A percentile compares a stretch with the other conserved stretches of the same genome.
Conservation (phyloP, 2,888 invertebrate genomes). For the Oligia latruncula region DNA sequence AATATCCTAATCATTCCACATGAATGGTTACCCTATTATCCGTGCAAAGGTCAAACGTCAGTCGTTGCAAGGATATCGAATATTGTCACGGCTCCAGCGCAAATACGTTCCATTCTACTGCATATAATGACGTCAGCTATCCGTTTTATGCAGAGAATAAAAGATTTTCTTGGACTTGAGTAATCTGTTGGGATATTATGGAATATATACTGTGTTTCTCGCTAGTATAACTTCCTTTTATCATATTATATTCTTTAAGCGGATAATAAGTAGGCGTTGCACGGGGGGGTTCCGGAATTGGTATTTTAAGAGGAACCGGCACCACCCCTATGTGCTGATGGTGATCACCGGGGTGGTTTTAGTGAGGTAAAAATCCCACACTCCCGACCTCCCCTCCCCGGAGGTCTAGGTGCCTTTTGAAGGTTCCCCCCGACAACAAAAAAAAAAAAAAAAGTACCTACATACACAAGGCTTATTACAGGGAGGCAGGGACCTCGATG, state of each 20-base stretch:
- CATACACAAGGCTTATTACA: neutral
- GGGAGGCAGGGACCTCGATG: too few species aligned
- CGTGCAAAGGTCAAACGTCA: slow-evolving; percentile 34
- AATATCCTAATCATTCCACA: neutral
- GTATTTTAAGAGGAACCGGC: too few species aligned
- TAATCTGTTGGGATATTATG: neutral
- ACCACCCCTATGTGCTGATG: too few species aligned
- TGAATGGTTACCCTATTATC: slow-evolving; percentile 16
- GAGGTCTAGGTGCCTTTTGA: too few species aligned
- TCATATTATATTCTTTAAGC: neutral
- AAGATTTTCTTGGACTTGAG: neutral
- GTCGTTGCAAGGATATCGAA: slow-evolving; percentile 28
- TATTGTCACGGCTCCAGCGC: slow-evolving; percentile 18
- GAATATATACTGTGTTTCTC: neutral
- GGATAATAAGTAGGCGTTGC: neutral
- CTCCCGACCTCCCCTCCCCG: too few species aligned
- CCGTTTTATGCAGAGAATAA: slow-evolving; percentile 3
- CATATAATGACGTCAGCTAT: slow-evolving; percentile 35
- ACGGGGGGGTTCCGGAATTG: too few species aligned
- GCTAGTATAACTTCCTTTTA: neutral
- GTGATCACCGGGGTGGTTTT: too few species aligned
- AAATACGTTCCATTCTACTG: slow-evolving; percentile 18
- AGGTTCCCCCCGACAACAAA: too few species aligned
- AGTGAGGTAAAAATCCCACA: too few species aligned
- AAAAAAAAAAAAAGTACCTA: too few species aligned